Base-by-base conservation (phyloP, 2,888 invertebrate species). In the Hydroisotoma schaefferi region DNA sequence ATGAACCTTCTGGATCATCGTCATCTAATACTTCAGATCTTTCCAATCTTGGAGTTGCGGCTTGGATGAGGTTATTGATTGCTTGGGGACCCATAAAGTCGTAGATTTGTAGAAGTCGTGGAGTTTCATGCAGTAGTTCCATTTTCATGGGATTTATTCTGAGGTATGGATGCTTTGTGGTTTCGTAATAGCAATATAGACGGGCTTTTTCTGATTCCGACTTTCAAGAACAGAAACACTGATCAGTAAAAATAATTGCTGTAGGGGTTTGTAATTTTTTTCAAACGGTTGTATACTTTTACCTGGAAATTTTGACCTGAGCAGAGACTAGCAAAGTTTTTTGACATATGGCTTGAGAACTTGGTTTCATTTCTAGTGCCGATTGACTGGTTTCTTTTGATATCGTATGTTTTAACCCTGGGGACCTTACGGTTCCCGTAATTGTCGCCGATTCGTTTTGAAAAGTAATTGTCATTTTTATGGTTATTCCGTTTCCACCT, bases 301-400 rank as follows among this genome's bases (percentile, higher is more conserved):
- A 65, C 65, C 53, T 62, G 57, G n/a, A 57, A 33, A 57, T 54
- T 59, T 48, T 59, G 59, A 2, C 65, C 65, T 3, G 57, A 25
- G 27, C 61, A 61, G 18, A 61, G 28, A 37, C 54, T 48, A 12
- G 53, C 29, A 57, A 61, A 61, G 22, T 61, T 61, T 15, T 48
- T 43, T 8, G 46, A 27, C 12, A 43, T 37, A 6, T 52, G 57
- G 22, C 27, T 48, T 26, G 37, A 54, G 26, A 57, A 61, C 28
- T 61, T 54, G 23, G 57, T 54, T 2, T 37, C 27, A 15, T 37
- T 33, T 27, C 57, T 46, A 2, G 22, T 29, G 5, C 43, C 18
- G 20, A 43, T 61, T 12, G 61, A 2, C 1, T 26, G 4, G 26
- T 54, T 18, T 22, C 48, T 20, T 5, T 48, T 18, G 8, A 28